Conservation (phyloP, 2,113 vertebrate genomes). For the rat (Rattus norvegicus) region GRCr8 NC_086024.1:125836001-125836500, state of each 20-base stretch:
- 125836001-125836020: neutral
- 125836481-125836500: neutral
- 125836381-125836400: accelerated
- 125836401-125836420: neutral
- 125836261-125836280: too few relatives aligned
- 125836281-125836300: too few relatives aligned
- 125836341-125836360: neutral
- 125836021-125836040: neutral
- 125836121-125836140: neutral
- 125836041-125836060: neutral
- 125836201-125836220: neutral
- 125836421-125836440: neutral
- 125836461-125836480: neutral
- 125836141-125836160: neutral
- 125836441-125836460: neutral
- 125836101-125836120: neutral
- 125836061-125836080: neutral
- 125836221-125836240: too few relatives aligned
- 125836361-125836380: neutral
- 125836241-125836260: too few relatives aligned
- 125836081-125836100: too few relatives aligned
- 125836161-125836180: neutral
- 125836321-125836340: neutral
- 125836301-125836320: neutral
- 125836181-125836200: neutral